Percentiles rank a stretch among this genome's conserved stretches.
phyloP scores from a whole-genome alignment of 2,113 vertebrate species.

The Lepisosteus oculatus region DNA sequence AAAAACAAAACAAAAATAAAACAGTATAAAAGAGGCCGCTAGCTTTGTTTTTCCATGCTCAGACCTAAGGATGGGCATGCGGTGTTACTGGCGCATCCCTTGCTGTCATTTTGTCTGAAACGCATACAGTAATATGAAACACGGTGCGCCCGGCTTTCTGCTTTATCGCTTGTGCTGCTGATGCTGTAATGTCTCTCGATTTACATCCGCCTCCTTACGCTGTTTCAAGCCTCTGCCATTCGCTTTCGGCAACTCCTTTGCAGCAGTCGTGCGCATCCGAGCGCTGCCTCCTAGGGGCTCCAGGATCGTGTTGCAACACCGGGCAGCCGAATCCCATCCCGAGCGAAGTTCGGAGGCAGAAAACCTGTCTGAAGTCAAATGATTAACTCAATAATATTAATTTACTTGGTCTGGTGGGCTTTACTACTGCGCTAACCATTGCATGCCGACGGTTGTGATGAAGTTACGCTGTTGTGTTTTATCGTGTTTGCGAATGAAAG shows the following conservation, averaged over 20 bases:
- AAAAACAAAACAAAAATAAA: conserved; percentile 5
- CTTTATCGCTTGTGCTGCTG: conserved; percentile 30
- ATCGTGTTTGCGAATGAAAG: too few species aligned
- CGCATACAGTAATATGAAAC: conserved; percentile 1
- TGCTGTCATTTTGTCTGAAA: not conserved
- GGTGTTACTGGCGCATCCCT: conserved; percentile 15
- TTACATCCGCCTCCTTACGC: not conserved
- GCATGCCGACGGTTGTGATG: too few species aligned
- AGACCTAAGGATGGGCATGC: conserved; percentile 3
- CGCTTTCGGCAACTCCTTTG: conserved; percentile 31
- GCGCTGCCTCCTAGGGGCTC: conserved; percentile 39
- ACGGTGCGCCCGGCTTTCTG: conserved; percentile 26
- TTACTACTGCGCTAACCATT: too few species aligned
- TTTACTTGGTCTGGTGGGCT: too few species aligned
- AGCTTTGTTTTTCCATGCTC: conserved; percentile 11
- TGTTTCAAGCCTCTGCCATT: not conserved
- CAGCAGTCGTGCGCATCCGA: conserved; percentile 28
- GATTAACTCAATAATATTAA: too few species aligned
- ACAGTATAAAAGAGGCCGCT: not conserved
- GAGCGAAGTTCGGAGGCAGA: too few species aligned
- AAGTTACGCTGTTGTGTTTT: too few species aligned
- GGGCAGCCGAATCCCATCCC: not conserved
- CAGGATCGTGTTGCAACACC: conserved; percentile 49
- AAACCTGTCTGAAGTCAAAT: too few species aligned
- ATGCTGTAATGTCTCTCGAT: conserved; percentile 18